Conservation (phyloP, 2,113 vertebrate genomes). For the Elachura formosa region DNA sequence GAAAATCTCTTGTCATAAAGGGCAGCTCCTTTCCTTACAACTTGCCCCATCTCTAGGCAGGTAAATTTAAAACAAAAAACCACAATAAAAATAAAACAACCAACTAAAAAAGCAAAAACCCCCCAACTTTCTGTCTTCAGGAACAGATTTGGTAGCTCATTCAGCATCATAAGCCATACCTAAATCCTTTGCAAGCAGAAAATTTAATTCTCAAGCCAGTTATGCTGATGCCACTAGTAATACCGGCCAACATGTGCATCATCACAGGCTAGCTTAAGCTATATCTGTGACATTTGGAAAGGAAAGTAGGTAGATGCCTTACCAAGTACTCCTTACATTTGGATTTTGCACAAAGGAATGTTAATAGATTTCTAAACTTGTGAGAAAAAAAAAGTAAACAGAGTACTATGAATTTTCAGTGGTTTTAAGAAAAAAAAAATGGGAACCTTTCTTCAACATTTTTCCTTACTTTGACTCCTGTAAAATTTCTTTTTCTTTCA, state of each 20-base stretch:
- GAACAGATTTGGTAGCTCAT: not conserved
- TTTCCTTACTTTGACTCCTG: not conserved
- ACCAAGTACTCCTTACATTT: not conserved
- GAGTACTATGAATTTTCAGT: not conserved
- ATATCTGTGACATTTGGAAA: not conserved
- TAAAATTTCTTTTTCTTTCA: not conserved
- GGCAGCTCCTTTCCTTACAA: not conserved
- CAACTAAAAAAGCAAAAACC: too few species aligned
- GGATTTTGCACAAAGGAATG: not conserved
- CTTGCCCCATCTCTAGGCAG: not conserved
- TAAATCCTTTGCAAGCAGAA: not conserved
- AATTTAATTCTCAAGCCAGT: not conserved
- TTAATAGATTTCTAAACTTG: not conserved
- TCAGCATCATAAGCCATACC: not conserved
- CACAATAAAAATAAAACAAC: fast-evolving
- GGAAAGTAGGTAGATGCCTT: not conserved
- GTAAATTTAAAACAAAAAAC: too few species aligned
- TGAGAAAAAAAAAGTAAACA: too few species aligned
- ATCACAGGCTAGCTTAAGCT: not conserved
- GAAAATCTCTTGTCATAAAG: too few species aligned
- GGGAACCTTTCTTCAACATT: not conserved
- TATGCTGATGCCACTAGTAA: not conserved
- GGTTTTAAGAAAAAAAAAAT: not conserved
- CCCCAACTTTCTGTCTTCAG: not conserved
- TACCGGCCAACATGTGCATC: not conserved